Evolutionary conservation across 2,113 vertebrate genomes (phyloP).

Genomic region (Solea solea): DNA sequence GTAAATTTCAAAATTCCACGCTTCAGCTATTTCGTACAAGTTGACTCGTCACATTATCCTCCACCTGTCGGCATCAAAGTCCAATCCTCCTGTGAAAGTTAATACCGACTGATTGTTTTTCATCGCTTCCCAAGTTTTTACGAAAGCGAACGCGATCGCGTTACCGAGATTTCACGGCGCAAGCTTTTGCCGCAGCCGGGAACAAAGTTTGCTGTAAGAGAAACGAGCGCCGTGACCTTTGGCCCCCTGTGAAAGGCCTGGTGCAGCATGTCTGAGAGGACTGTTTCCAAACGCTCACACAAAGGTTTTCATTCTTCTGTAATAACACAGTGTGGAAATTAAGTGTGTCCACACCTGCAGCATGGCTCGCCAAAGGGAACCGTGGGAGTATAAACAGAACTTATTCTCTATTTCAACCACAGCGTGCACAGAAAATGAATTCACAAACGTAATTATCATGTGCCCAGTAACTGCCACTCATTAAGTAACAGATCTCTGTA

Average conservation of each 20-base stretch:
- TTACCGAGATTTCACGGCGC: slow-evolving; percentile 63
- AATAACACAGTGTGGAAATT: slow-evolving; percentile 52
- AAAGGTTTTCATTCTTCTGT: slow-evolving; percentile 59
- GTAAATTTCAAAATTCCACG: slow-evolving; percentile 24
- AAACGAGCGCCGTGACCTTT: slow-evolving; percentile 17
- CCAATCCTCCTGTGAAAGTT: slow-evolving; percentile 44
- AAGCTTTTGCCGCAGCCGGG: slow-evolving; percentile 24
- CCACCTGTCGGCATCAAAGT: slow-evolving; percentile 60
- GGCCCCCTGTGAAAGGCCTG: not conserved
- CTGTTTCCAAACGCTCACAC: slow-evolving; percentile 40
- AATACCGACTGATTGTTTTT: slow-evolving; percentile 57
- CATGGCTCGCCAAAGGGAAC: slow-evolving; percentile 18
- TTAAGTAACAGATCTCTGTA: not conserved
- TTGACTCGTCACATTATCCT: slow-evolving; percentile 44
- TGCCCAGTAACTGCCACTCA: no score
- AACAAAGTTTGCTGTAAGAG: not conserved
- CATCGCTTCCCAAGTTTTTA: slow-evolving; percentile 62
- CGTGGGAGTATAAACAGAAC: not conserved
- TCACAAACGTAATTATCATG: no score
- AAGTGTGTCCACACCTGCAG: slow-evolving; percentile 18
- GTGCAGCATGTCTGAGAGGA: slow-evolving; percentile 41
- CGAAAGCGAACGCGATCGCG: slow-evolving; percentile 51
- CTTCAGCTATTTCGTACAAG: slow-evolving; percentile 22
- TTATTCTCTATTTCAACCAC: no score
- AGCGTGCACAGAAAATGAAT: no score